Evolutionary conservation across 2,888 invertebrate species (phyloP), one percentile per base, ranked within the genome.

Genomic region (Xylocampa areola): DNA sequence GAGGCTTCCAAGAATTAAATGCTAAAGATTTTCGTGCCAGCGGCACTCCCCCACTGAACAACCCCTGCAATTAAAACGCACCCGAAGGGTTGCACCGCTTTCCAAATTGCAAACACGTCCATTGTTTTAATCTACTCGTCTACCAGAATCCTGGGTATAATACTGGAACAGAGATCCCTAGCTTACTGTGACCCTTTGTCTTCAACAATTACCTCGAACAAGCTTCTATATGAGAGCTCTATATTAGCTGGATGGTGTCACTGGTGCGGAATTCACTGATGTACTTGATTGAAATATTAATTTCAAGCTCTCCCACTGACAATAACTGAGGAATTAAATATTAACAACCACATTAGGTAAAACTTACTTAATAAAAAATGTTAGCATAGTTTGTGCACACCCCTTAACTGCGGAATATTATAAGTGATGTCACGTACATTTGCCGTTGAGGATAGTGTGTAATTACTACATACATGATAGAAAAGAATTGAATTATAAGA

Each of bases 11-110:
- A 82, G 86, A 86, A 86, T 87, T 84, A 81, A 85, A 81, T 72
- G 75, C 75, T 77, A 76, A 83, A 86, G 85, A 84, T 86, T 87
- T 84, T 81, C 82, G 70, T 74, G 76, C 76, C 65, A 74, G 67
- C 73, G 72, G 72, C 77, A 58, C 70, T 76, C 80, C 83, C 80
- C 65, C 52, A 35, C 58, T 61, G 59, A 68, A 68, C 83, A 81
- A 86, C 89, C 91, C 90, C 79, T 89, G 91, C 91, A 92, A 92
- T 92, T 92, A 91, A 90, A 91, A 89, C 89, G 90, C 91, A 90
- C 87, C 88, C 88, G 81, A 90, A 92, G 91, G 92, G 92, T 90
- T 92, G 92, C 92, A 92, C 79, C 86, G 86, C 82, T 87, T 86
- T 88, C 85, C 73, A 84, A 88, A 92, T 92, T 92, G 88, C 91